A percentile compares a stretch with the other conserved stretches of the same genome.
Conservation (phyloP, 2,888 invertebrate genomes). For the Pyrrhia umbra region DNA sequence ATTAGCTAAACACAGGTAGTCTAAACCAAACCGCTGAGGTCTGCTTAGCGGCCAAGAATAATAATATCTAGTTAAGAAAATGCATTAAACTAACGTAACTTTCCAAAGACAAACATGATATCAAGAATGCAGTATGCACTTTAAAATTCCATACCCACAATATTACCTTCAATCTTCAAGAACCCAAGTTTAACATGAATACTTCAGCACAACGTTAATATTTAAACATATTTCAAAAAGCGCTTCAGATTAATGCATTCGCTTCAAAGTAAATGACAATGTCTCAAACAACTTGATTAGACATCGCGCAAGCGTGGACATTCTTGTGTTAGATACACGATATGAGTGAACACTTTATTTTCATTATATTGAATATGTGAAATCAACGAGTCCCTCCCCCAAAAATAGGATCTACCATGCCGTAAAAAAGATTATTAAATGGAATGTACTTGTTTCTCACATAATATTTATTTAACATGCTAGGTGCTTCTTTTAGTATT, state of each 20-base stretch:
- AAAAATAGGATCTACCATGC: no score
- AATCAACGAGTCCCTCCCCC: no score
- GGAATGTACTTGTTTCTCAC: no score
- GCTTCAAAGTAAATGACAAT: constrained; percentile 30
- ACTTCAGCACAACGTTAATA: constrained; percentile 18
- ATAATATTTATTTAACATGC: no score
- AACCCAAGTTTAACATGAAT: constrained; percentile 1
- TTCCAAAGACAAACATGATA: background rate
- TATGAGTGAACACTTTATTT: no score
- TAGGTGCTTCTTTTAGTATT: no score
- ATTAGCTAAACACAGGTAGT: no score
- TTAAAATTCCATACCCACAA: background rate
- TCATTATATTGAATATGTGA: no score
- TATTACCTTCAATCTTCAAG: background rate
- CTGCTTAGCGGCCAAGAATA: no score
- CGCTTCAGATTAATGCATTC: constrained; percentile 25
- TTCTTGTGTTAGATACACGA: no score
- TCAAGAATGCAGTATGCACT: background rate
- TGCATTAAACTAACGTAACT: background rate
- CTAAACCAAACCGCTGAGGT: no score
- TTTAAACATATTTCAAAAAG: constrained; percentile 16
- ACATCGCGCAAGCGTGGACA: constrained; percentile 9
- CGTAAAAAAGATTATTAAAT: no score
- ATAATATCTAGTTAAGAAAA: background rate
- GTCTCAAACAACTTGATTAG: constrained; percentile 23